These are phyloP conservation scores for Paguma larvata DNA, from an alignment of 2,797 vertebrate species.

Conservation along the genomic window DNA sequence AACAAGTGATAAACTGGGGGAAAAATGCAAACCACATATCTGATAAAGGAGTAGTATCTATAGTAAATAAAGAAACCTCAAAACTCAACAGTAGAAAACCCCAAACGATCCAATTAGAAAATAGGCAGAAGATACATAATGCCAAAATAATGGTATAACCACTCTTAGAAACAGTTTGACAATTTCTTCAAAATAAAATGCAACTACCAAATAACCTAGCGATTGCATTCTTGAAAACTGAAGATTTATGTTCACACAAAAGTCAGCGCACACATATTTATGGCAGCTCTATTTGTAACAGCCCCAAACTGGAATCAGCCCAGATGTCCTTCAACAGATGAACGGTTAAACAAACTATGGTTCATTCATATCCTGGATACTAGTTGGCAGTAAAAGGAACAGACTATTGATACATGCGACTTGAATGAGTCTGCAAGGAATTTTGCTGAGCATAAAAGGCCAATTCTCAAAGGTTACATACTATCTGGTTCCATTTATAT, in stretches of 20 bases:
- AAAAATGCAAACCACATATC: background rate
- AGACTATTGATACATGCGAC: background rate
- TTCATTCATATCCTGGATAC: background rate
- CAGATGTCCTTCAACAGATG: background rate
- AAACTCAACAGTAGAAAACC: background rate
- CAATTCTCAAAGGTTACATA: background rate
- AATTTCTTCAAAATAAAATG: background rate
- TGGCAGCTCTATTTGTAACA: slow-evolving; percentile 6
- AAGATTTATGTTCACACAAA: background rate
- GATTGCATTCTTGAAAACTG: background rate
- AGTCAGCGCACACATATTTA: background rate
- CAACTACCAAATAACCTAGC: background rate
- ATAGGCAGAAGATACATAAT: background rate
- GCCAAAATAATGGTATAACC: background rate
- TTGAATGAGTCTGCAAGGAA: background rate
- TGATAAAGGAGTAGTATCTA: background rate
- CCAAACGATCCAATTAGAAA: slow-evolving; percentile 4
- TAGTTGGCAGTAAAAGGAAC: background rate
- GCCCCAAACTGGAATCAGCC: background rate
- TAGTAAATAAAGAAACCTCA: slow-evolving; percentile 9
- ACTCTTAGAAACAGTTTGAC: background rate
- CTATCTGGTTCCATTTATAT: background rate
- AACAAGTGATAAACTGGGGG: background rate
- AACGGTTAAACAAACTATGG: background rate
- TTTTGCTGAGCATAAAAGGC: background rate